Evolutionary conservation across 2,113 vertebrate species (phyloP).

Genomic region (Ascaphus truei): DNA sequence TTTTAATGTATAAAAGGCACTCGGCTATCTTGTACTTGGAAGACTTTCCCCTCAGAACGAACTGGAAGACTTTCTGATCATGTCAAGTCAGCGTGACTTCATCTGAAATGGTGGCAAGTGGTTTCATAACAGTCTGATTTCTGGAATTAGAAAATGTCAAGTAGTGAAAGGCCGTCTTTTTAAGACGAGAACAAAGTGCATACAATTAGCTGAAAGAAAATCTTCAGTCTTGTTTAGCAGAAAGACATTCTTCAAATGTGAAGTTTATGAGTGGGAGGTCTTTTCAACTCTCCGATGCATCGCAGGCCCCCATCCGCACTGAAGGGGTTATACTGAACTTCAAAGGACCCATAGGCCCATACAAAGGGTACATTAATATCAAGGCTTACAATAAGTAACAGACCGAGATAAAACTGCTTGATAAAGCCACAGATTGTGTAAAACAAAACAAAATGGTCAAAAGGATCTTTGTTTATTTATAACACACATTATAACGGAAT

Average conservation of each 20-base stretch:
- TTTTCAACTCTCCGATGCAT: background rate
- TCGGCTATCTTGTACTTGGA: too few species aligned
- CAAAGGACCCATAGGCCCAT: background rate
- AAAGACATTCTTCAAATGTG: slow-evolving; percentile 10
- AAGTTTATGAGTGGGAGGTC: slow-evolving; percentile 13
- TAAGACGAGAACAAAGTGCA: slow-evolving; percentile 4
- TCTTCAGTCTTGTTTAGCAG: slow-evolving; percentile 5
- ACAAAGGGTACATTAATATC: slow-evolving; percentile 24
- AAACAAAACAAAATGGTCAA: background rate
- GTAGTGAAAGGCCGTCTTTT: slow-evolving; percentile 11
- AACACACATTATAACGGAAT: background rate
- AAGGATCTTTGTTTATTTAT: background rate
- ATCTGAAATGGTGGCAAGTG: too few species aligned
- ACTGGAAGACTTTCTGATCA: too few species aligned
- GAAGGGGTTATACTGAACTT: background rate
- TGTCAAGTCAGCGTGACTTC: too few species aligned
- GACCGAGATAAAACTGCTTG: background rate
- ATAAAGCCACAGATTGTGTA: background rate
- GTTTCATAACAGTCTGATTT: background rate
- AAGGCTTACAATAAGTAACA: background rate
- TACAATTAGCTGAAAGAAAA: slow-evolving; percentile 16
- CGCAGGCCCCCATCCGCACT: background rate
- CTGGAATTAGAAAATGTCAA: slow-evolving; percentile 7
- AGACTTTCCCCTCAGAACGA: too few species aligned
- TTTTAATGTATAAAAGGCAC: too few species aligned